Base-by-base conservation (phyloP, 2,888 invertebrate genomes). In the Corbicula japonica region DNA sequence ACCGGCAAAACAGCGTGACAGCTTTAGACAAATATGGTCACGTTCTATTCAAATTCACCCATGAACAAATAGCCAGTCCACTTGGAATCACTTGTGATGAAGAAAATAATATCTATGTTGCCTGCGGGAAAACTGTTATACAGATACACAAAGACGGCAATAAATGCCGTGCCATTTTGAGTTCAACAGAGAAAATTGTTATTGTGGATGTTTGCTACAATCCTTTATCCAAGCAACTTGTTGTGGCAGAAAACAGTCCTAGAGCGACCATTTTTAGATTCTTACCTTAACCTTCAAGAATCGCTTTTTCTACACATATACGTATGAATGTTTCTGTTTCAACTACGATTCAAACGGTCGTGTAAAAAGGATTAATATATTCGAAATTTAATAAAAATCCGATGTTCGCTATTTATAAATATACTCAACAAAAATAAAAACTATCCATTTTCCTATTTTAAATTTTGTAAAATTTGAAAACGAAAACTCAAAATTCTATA, bases 21-120 rank as follows among this genome's bases (percentile, higher is more conserved):
- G 50, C 50, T 10, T 28, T 50, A 26, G 50, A 15, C 15, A 6
- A 6, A 3, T 26, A 23, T 26, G 50, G 50, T 2, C 2, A 50
- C 10, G 50, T 50, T 50, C 23, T 50, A 10, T 50, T 26, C 23
- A 50, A 12, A 3, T 50, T 50, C 23, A 50, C 15, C 8, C 50
- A 50, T 23, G 50, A 50, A 6, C 8, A 23, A 23, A 8, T 50
- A 6, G 4, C 10, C 23, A 10, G 3, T 4, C 50, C 50, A 23
- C 8, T 12, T 2, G 23, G 50, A 21, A 8, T 50, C 5, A 23
- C 50, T 26, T 50, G 50, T 50, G 50, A 50, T 50, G 50, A 50
- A 23, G 50, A 50, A 12, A 50, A 50, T 28, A 50, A 50, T 50
- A 28, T 50, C 6, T 50, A 50, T 50, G 50, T 50, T 2, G 50